A percentile compares a stretch with the other conserved stretches of the same genome.
Evolutionary conservation across 2,797 vertebrate species (phyloP).

Genomic region (Cynopterus sphinx): DNA sequence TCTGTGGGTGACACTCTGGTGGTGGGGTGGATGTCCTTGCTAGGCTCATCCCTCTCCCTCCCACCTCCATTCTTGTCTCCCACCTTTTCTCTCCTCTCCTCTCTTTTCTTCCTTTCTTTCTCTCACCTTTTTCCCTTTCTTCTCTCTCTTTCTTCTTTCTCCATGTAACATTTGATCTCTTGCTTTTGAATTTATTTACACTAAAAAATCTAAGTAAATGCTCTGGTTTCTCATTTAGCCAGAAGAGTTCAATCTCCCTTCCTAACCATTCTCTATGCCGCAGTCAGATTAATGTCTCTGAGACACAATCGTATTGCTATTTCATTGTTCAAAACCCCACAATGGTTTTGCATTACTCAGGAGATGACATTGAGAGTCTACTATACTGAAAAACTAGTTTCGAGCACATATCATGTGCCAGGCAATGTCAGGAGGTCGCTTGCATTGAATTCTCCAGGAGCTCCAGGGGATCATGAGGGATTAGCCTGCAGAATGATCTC

Average conservation of each 20-base stretch:
- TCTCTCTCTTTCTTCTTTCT: background rate
- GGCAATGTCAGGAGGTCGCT: background rate
- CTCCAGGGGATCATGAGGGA: rapidly evolving
- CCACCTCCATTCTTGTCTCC: background rate
- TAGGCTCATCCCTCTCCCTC: background rate
- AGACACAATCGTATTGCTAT: background rate
- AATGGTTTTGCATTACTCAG: background rate
- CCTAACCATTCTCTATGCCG: background rate
- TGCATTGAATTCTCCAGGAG: background rate
- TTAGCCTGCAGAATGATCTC: background rate
- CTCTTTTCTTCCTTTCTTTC: background rate
- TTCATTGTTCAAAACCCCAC: background rate
- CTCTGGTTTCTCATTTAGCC: background rate
- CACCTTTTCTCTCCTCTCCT: no score
- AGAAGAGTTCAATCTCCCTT: background rate
- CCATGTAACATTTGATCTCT: background rate
- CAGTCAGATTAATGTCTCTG: background rate
- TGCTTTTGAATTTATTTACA: background rate
- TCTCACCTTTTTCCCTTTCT: background rate
- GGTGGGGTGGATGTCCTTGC: background rate
- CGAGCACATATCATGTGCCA: rapidly evolving
- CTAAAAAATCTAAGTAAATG: background rate
- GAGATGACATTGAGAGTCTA: background rate
- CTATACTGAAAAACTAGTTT: background rate
- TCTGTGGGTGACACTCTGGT: background rate